Base-by-base conservation (phyloP, 1,140 invertebrate species). In the Heterodera carotae region DNA sequence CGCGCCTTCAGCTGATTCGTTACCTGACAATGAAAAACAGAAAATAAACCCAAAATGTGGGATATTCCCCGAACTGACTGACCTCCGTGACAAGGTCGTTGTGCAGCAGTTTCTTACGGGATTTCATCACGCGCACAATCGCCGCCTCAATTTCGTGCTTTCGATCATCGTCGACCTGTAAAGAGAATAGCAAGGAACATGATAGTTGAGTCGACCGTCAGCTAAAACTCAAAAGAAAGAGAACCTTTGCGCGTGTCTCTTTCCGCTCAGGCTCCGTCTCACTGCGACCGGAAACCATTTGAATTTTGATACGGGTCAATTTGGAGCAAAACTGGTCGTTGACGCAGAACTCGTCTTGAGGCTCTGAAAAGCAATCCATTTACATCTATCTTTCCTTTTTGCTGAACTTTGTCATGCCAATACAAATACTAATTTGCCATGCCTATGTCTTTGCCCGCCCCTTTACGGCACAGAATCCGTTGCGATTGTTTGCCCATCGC, bases 101-200 rank as follows among this genome's bases (percentile, higher is more conserved):
- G 83, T 90, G 89, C 73, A 88, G 83, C 91, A 99, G 93, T 85
- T 92, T 92, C 91, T 98, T 98, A 74, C 97, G 91, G 33, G 94
- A 94, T 90, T 99, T 99, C 97, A 99, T 99, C 85, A 99, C 98
- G 85, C 97, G 92, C 67, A 99, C 97, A 87, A 99, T 97, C 59
- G 97, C 96, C 59, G 97, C 97, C 91, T 99, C 97, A 80, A 99
- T 99, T 90, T 99, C 97, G 89, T 99, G 96, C 89, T 99, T 99
- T 78, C 97, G 91, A 89, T 99, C 97, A 89, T 99, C 97, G 88
- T 99, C 97, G 18, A 98, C 83, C 86, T 85, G 59, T 67, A 80
- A 22, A 64, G 68, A 6, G 5, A 39, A 79, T n/a, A n/a, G n/a
- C n/a, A n/a, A n/a, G 25, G 53, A 79, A 60, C 27, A 25, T 43